Percentiles rank a stretch among this genome's conserved stretches.
Evolutionary conservation across 2,113 vertebrate genomes (phyloP).

Genomic region (Poecile atricapillus): DNA sequence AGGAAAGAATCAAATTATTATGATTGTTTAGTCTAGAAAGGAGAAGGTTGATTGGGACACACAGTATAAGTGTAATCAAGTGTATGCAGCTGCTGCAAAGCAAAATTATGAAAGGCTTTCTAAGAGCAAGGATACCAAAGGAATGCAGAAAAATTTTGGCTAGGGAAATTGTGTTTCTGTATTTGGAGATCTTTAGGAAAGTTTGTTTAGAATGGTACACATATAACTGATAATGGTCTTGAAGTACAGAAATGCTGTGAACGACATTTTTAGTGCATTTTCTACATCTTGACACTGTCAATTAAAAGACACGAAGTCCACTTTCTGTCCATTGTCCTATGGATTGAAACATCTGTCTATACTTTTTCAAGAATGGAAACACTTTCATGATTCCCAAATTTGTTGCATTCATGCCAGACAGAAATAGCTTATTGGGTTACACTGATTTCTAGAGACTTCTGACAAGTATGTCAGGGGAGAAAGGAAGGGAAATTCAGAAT

Average conservation of each 20-base stretch:
- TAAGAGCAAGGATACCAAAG: background rate
- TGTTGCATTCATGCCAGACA: background rate
- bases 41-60: background rate
- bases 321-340: background rate
- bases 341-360: background rate
- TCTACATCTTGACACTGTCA: background rate
- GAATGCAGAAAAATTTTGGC: background rate
- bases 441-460: background rate
- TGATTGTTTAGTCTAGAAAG: background rate
- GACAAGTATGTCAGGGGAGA: background rate
- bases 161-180: background rate
- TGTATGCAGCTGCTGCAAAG: background rate
- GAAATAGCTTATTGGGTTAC: background rate
- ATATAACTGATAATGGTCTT: background rate
- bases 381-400: background rate
- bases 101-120: background rate
- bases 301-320: background rate
- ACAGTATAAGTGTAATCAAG: background rate
- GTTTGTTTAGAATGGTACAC: background rate
- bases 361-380: background rate
- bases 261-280: background rate
- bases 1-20: background rate
- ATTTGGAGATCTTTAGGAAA: background rate
- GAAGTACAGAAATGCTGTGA: background rate
- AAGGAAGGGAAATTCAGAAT: background rate